Base-by-base conservation (phyloP, 2,888 invertebrate genomes). In the Bombylius discolor region DNA sequence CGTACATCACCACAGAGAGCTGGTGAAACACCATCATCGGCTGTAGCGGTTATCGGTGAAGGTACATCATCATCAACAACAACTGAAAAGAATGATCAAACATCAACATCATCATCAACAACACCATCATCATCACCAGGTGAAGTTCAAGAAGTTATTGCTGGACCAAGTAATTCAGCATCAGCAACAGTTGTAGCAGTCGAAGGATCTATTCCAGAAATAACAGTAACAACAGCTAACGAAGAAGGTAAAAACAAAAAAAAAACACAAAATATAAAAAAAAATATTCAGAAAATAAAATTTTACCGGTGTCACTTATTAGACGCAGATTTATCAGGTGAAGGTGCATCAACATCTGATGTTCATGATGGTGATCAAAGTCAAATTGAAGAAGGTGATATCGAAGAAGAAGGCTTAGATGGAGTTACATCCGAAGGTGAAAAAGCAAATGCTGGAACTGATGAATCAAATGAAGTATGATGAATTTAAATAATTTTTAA, bases 391-490 rank as follows among this genome's bases (percentile, higher is more conserved):
- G 67, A 66, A 23, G 66, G 62, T 32, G 67, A 62, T 46, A 61
- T 66, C 5, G 70, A 70, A 55, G 73, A 73, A 5, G 74, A 74
- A 58, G 72, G 72, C 8, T 63, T 69, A 36, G 75, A 70, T 68
- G 79, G 77, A 44, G 81, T 81, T 31, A 80, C 79, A 56, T 81
- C 82, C 1, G 83, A 83, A 65, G 80, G 80, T 31, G 83, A 83
- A 66, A 83, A 83, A 63, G 77, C 77, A 49, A 69, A 74, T 7
- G 72, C 75, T 14, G 74, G 76, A 31, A 66, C 69, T 8, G 78
- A 77, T 11, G 78, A 78, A 61, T 72, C 74, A 49, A 72, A 68
- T 13, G 72, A 71, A 56, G 71, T 71, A 49, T 8, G 12, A 8
- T 58, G 66, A 61, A 50, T 5, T 13, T 39, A 4, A 14, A 23